phyloP scores from a whole-genome alignment of 2,113 vertebrate genomes.

The Onychostruthus taczanowskii region DNA sequence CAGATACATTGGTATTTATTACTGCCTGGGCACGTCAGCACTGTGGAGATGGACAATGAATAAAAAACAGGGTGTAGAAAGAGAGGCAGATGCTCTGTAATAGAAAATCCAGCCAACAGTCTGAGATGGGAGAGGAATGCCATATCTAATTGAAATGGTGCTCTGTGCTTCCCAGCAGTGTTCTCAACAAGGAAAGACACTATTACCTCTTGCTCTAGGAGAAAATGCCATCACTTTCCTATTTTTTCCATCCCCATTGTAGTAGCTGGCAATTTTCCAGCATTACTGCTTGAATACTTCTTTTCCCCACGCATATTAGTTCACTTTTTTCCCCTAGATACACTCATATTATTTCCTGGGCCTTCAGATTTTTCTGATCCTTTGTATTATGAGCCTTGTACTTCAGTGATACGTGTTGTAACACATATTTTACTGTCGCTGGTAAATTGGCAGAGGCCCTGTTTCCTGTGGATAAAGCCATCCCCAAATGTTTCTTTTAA shows the following conservation, averaged over 20 bases:
- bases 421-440: not conserved
- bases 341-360: not conserved
- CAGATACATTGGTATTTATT: not conserved
- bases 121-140: not conserved
- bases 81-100: not conserved
- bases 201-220: not conserved
- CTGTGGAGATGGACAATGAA: not conserved
- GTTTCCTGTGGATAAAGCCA: not conserved
- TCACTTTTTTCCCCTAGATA: not conserved
- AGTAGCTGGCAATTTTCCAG: slow-evolving; percentile 5
- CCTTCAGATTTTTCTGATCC: not conserved
- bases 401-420: not conserved
- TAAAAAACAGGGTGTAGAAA: not conserved
- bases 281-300: slow-evolving; percentile 1
- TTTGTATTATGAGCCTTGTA: not conserved
- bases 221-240: not conserved
- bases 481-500: not conserved
- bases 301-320: not conserved
- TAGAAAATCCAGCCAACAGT: slow-evolving; percentile 6
- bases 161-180: not conserved
- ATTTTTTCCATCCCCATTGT: not conserved
- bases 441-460: not conserved
- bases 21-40: not conserved
- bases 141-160: slow-evolving; percentile 14
- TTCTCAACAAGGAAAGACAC: not conserved